Conservation (phyloP, 2,113 vertebrate genomes). For the Takifugu bimaculatus region DNA sequence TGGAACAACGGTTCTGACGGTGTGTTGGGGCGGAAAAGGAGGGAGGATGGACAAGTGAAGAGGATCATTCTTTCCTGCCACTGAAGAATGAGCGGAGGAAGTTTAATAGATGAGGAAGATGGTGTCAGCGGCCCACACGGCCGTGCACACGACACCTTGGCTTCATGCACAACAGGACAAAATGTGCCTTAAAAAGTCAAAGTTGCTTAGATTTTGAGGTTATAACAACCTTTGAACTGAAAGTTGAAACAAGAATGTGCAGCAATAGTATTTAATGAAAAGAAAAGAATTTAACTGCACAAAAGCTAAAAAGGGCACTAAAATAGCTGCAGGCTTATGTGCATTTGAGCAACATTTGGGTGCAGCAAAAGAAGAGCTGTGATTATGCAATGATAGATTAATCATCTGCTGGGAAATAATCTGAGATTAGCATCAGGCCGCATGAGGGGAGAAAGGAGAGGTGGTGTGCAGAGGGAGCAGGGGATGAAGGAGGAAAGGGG, state of each 20-base stretch:
- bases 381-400: constrained; percentile 67
- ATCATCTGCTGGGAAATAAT: constrained; percentile 72
- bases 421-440: constrained; percentile 63
- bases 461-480: background rate
- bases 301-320: background rate
- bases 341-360: constrained; percentile 22
- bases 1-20: background rate
- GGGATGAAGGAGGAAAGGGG: background rate
- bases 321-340: constrained; percentile 12
- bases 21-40: background rate
- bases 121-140: background rate
- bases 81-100: background rate
- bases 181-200: no score
- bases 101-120: background rate
- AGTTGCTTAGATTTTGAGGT: no score
- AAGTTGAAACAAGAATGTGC: no score
- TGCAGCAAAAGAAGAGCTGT: constrained; percentile 35
- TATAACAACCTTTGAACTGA: no score
- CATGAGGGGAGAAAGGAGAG: background rate
- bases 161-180: no score
- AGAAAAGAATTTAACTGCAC: no score
- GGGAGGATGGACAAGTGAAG: background rate
- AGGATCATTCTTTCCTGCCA: background rate
- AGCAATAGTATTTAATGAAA: no score
- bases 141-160: no score